phyloP scores from a whole-genome alignment of 2,113 vertebrate genomes.

The Notothenia coriiceps region DNA sequence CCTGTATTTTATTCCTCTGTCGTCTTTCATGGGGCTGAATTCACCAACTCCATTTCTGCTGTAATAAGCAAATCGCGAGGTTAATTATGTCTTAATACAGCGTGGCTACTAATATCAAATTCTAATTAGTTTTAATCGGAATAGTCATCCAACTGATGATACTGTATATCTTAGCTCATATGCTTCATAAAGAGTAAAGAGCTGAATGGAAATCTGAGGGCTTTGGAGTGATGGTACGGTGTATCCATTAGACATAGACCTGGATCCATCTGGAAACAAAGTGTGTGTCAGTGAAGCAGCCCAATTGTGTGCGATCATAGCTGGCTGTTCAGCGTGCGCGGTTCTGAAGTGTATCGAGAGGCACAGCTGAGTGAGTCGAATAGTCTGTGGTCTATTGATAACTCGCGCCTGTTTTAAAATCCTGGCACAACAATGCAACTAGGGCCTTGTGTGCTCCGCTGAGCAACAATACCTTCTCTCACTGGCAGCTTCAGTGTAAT shows the following conservation, averaged over 20 bases:
- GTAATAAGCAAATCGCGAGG: conserved; percentile 64
- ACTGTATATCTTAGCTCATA: conserved; percentile 6
- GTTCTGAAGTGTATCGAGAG: conserved; percentile 82
- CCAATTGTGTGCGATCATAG: conserved; percentile 72
- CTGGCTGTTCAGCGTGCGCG: conserved; percentile 69
- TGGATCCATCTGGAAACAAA: conserved; percentile 70
- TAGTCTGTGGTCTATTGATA: conserved; percentile 87
- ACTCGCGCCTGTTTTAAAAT: conserved; percentile 84
- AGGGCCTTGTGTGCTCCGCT: conserved; percentile 81
- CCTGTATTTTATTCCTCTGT: conserved; percentile 45
- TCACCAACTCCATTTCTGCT: conserved; percentile 58
- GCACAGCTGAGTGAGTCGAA: conserved; percentile 81
- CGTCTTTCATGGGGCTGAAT: conserved; percentile 43
- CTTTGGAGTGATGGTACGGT: conserved; percentile 46
- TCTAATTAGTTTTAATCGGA: conserved; percentile 76
- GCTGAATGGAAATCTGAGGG: conserved; percentile 46
- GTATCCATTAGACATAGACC: conserved; percentile 63
- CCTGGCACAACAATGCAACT: conserved; percentile 82
- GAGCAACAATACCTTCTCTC: conserved; percentile 84
- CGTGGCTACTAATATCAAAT: conserved; percentile 64
- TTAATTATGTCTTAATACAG: conserved; percentile 78
- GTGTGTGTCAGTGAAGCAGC: conserved; percentile 66
- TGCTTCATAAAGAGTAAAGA: conserved; percentile 4
- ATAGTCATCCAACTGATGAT: conserved; percentile 37
- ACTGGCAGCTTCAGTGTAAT: conserved; percentile 77